phyloP scores from a whole-genome alignment of 2,113 vertebrate genomes.

The Prietella phreatophila region DNA sequence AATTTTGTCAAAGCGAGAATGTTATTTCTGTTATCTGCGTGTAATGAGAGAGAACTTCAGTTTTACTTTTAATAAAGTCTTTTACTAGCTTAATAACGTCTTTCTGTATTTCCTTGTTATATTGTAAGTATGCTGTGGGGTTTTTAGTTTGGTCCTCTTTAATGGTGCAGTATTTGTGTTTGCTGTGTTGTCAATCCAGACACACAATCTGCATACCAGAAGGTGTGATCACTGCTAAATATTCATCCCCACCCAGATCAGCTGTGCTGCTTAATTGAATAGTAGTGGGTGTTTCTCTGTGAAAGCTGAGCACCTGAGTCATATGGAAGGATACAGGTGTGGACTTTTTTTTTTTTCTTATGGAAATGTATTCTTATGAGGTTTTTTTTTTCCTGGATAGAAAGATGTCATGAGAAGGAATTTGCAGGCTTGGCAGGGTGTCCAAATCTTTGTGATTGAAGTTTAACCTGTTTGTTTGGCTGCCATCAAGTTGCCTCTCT shows the following conservation, averaged over 20 bases:
- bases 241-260: conserved; percentile 37
- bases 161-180: conserved; percentile 1
- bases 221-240: conserved; percentile 30
- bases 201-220: conserved; percentile 20
- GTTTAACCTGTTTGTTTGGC: conserved; percentile 68
- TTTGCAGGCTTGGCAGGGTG: conserved; percentile 13
- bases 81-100: background rate
- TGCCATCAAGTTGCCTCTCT: conserved; percentile 20
- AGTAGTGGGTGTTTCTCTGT: background rate
- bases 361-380: conserved; percentile 31
- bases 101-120: background rate
- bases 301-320: conserved; percentile 41
- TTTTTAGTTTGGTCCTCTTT: background rate
- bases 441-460: background rate
- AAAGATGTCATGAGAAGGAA: conserved; percentile 34
- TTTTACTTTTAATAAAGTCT: background rate
- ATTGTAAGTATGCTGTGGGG: background rate
- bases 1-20: background rate
- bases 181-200: background rate
- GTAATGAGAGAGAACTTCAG: background rate
- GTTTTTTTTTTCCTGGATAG: conserved; percentile 10
- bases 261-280: conserved; percentile 9
- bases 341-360: conserved; percentile 5
- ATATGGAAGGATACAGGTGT: conserved; percentile 40
- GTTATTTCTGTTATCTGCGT: background rate